Conservation (phyloP, 2,888 invertebrate species). For the Saturnia japonica region DNA sequence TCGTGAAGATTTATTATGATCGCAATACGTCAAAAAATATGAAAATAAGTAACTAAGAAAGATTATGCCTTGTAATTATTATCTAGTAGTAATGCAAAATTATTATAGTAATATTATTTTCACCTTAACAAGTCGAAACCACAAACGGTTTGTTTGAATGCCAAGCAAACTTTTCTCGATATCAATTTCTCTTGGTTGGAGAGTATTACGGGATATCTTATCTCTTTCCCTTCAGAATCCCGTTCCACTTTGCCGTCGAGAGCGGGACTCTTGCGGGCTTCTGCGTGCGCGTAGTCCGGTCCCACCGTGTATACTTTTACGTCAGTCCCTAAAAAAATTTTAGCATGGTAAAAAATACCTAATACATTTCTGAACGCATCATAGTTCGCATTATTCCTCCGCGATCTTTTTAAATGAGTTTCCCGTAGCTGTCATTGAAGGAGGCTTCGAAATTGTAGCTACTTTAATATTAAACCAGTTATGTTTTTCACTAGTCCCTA, state of each 20-base stretch:
- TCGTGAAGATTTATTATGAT: too few species aligned
- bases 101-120: constrained; percentile 23
- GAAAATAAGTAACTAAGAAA: too few species aligned
- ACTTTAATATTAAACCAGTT: too few species aligned
- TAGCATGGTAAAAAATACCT: neutral
- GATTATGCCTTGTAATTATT: too few species aligned
- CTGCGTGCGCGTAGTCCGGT: constrained; percentile 99
- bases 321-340: constrained; percentile 80
- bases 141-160: constrained; percentile 99
- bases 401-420: too few species aligned
- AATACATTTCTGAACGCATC: too few species aligned
- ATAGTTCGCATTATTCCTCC: too few species aligned
- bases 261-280: constrained; percentile 99
- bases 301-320: constrained; percentile 98
- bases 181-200: constrained; percentile 98
- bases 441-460: too few species aligned
- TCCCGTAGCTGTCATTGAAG: too few species aligned
- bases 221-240: constrained; percentile 98
- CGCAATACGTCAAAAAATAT: too few species aligned
- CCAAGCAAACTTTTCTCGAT: constrained; percentile 97
- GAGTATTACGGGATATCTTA: constrained; percentile 98
- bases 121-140: constrained; percentile 97
- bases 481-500: too few species aligned
- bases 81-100: too few species aligned
- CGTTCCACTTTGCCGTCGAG: constrained; percentile 99